Evolutionary conservation across 2,113 vertebrate genomes (phyloP).

Genomic region (Lucifuga dentata): DNA sequence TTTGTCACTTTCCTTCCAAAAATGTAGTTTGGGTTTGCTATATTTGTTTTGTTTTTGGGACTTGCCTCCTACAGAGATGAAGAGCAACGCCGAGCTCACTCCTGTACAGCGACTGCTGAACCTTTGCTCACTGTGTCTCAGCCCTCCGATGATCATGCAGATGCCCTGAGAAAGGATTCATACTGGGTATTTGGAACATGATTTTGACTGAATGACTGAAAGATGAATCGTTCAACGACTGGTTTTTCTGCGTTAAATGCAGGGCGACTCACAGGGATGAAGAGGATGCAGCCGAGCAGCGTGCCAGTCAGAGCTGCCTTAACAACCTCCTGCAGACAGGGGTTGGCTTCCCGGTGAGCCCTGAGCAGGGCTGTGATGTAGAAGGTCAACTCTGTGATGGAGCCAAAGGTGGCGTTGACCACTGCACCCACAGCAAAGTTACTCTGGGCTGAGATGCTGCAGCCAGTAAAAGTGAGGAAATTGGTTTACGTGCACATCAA

Average conservation of each 20-base stretch:
- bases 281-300: constrained; percentile 88
- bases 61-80: constrained; percentile 89
- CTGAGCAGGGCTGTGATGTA: constrained; percentile 91
- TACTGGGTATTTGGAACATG: neutral
- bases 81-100: constrained; percentile 88
- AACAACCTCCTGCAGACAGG: constrained; percentile 89
- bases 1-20: neutral
- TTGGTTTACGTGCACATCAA: too few species aligned
- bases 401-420: constrained; percentile 91
- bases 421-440: constrained; percentile 90
- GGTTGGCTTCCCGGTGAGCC: constrained; percentile 80
- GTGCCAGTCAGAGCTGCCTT: constrained; percentile 89
- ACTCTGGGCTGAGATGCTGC: constrained; percentile 91
- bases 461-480: constrained; percentile 8
- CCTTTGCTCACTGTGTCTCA: constrained; percentile 88
- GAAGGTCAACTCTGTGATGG: constrained; percentile 91
- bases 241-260: neutral
- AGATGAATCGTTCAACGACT: neutral
- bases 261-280: constrained; percentile 85
- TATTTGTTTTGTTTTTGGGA: neutral
- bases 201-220: neutral
- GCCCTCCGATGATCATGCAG: constrained; percentile 91
- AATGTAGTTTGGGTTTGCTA: neutral
- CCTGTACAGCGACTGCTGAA: constrained; percentile 90
- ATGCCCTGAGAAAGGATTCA: constrained; percentile 80